phyloP scores from a whole-genome alignment of 2,888 invertebrate species.

The Diloba caeruleocephala region DNA sequence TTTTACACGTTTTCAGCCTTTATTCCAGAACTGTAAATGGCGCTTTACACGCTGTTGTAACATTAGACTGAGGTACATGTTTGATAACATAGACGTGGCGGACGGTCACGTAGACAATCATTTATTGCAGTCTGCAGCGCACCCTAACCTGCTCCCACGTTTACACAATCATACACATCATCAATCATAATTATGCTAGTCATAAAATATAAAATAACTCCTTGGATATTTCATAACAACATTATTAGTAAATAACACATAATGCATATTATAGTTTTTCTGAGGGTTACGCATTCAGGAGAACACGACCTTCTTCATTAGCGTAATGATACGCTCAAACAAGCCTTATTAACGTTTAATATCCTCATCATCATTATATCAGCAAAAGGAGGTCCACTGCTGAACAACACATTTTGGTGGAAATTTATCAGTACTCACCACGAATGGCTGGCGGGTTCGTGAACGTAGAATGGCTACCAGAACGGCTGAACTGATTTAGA shows the following conservation, averaged over 20 bases:
- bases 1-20: too few relatives aligned
- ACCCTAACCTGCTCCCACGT: too few relatives aligned
- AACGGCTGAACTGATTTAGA: too few relatives aligned
- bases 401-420: too few relatives aligned
- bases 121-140: constrained; percentile 10
- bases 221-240: constrained; percentile 17
- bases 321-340: constrained; percentile 29
- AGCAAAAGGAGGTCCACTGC: too few relatives aligned
- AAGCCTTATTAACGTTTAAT: constrained; percentile 21
- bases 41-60: constrained; percentile 50
- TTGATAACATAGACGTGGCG: constrained; percentile 53
- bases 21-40: too few relatives aligned
- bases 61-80: constrained; percentile 49
- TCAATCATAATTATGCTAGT: not conserved
- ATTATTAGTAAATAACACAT: constrained; percentile 5
- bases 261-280: constrained; percentile 1
- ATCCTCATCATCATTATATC: constrained; percentile 11
- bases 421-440: too few relatives aligned
- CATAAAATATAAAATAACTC: not conserved
- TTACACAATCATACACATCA: not conserved
- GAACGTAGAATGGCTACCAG: too few relatives aligned
- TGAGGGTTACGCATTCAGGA: constrained; percentile 22
- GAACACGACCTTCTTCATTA: constrained; percentile 29
- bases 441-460: too few relatives aligned
- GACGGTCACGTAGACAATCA: constrained; percentile 48